Evolutionary conservation across 2,888 invertebrate genomes (phyloP).

Genomic region (Dysmachus trigonus): DNA sequence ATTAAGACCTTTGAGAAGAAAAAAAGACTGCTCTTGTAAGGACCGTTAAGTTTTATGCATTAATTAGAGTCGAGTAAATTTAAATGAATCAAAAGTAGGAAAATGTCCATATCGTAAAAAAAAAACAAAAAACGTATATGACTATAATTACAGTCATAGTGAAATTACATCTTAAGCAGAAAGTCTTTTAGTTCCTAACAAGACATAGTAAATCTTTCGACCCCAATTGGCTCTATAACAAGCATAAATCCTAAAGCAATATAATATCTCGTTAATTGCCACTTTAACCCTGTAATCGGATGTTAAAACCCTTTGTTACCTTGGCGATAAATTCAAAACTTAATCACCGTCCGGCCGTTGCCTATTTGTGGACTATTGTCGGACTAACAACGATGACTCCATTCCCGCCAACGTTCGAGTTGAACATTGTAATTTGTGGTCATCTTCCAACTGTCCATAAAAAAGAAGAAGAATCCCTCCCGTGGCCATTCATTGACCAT

Average conservation of each 20-base stretch:
- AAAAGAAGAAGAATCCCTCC: neutral
- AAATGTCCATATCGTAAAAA: neutral
- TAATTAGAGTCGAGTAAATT: no score
- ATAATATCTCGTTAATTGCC: neutral
- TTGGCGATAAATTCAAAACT: conserved; percentile 2
- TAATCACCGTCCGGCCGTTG: neutral
- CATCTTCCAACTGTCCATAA: neutral
- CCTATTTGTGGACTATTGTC: neutral
- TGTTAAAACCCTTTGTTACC: conserved; percentile 13
- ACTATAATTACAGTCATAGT: neutral
- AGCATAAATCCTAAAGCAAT: neutral
- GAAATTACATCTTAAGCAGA: neutral
- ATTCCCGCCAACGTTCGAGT: neutral
- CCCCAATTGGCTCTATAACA: neutral
- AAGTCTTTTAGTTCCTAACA: neutral
- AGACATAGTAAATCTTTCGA: neutral
- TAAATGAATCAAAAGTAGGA: neutral
- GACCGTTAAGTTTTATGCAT: no score
- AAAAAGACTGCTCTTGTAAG: no score
- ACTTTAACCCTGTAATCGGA: neutral
- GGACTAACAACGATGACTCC: no score
- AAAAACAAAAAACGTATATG: no score
- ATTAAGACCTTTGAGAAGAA: no score
- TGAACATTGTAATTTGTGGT: neutral
- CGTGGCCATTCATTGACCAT: neutral